Percentiles rank a stretch among this genome's conserved stretches.
These are phyloP conservation scores for Nymphalis c-album DNA, from an alignment of 2,888 invertebrate genomes.

Conservation along the genomic window DNA sequence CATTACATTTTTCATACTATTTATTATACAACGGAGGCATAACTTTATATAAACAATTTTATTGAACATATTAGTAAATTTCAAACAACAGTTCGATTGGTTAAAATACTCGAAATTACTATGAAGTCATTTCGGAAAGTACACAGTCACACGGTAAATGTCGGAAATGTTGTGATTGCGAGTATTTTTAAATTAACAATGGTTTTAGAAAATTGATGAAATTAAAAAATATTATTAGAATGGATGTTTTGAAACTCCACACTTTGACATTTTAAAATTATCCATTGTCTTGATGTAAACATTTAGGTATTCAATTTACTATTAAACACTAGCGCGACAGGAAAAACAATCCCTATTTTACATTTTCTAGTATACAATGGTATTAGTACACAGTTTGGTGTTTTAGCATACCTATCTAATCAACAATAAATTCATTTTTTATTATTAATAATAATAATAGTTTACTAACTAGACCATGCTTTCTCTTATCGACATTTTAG, in stretches of 20 bases:
- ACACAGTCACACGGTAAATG: no score
- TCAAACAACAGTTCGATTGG: not conserved
- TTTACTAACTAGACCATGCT: constrained; percentile 33
- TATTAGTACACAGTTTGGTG: constrained; percentile 29
- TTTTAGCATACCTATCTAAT: constrained; percentile 34
- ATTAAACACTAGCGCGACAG: constrained; percentile 4
- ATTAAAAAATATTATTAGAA: not conserved
- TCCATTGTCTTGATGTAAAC: not conserved
- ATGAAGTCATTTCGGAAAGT: no score
- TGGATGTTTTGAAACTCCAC: not conserved
- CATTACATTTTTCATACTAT: not conserved
- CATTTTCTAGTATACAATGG: constrained; percentile 7
- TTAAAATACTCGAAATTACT: no score
- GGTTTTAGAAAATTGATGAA: not conserved
- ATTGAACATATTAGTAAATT: not conserved
- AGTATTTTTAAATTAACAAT: not conserved
- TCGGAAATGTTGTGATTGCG: not conserved
- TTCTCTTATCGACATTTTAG: constrained; percentile 29
- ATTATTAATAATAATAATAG: constrained; percentile 26
- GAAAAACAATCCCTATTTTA: constrained; percentile 3
- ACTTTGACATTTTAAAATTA: not conserved
- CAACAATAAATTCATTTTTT: constrained; percentile 38
- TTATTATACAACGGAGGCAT: constrained; percentile 4
- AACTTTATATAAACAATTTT: constrained; percentile 3
- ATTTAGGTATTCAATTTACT: not conserved